phyloP scores from a whole-genome alignment of 1,140 invertebrate genomes.

The Drosophila insularis region DNA sequence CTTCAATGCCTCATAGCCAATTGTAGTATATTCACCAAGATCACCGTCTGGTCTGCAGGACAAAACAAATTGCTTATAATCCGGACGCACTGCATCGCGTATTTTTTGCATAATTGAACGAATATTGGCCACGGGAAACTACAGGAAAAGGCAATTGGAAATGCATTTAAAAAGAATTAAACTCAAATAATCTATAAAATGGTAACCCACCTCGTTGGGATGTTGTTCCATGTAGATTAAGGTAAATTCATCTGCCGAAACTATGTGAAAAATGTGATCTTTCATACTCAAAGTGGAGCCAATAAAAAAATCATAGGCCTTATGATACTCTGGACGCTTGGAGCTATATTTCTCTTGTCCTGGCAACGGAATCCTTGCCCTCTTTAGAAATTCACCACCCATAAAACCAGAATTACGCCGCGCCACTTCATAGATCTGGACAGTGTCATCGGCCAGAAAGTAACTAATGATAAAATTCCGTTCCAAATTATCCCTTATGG shows the following conservation, averaged over 20 bases:
- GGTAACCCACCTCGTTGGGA: conserved; percentile 85
- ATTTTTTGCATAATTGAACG: conserved; percentile 88
- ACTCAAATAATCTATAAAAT: too few relatives aligned
- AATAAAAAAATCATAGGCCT: conserved; percentile 90
- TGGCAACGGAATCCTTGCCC: conserved; percentile 88
- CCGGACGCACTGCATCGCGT: conserved; percentile 84
- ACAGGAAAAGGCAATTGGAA: conserved; percentile 34
- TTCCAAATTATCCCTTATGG: conserved; percentile 86
- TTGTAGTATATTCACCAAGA: conserved; percentile 42
- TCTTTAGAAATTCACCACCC: conserved; percentile 88
- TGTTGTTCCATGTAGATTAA: conserved; percentile 94
- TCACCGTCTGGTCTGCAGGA: conserved; percentile 85
- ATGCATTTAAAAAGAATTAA: background rate
- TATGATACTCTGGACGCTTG: conserved; percentile 88
- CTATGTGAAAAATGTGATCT: conserved; percentile 89
- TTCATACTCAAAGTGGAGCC: conserved; percentile 90
- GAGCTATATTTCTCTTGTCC: conserved; percentile 87
- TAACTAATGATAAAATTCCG: conserved; percentile 92
- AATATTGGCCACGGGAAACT: conserved; percentile 89
- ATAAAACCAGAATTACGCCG: conserved; percentile 89
- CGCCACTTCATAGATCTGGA: conserved; percentile 90
- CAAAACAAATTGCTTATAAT: conserved; percentile 89
- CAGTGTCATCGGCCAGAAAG: conserved; percentile 91
- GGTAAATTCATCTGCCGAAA: conserved; percentile 93
- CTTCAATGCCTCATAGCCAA: conserved; percentile 84